Conservation (phyloP, 1,140 invertebrate species). For the Agrilus planipennis region DNA sequence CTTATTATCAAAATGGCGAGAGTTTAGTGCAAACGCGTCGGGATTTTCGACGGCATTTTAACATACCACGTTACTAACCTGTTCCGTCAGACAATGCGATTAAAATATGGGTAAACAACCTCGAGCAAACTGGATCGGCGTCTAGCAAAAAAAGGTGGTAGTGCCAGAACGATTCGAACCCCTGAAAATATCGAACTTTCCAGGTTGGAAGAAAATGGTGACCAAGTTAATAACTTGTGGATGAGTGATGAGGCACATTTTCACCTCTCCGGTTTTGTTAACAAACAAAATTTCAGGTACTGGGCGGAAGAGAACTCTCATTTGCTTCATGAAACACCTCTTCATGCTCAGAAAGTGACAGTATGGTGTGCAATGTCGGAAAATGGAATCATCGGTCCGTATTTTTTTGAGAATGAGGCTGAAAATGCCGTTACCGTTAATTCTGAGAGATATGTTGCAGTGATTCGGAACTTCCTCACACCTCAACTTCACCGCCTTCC, state of each 20-base stretch:
- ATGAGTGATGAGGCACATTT: constrained; percentile 7
- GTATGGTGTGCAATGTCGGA: constrained; percentile 12
- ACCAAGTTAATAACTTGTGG: constrained; percentile 8
- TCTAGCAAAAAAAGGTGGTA: constrained; percentile 6
- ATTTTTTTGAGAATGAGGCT: constrained; percentile 11
- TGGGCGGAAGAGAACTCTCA: constrained; percentile 9
- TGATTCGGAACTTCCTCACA: constrained; percentile 7
- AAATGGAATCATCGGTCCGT: constrained; percentile 8
- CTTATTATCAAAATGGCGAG: constrained; percentile 6
- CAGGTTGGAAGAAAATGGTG: constrained; percentile 8
- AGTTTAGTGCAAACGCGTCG: constrained; percentile 4
- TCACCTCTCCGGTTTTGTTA: constrained; percentile 6
- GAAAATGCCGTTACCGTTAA: constrained; percentile 7
- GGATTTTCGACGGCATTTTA: constrained; percentile 9
- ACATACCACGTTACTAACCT: constrained; percentile 9
- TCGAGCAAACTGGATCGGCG: constrained; percentile 9
- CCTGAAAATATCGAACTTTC: constrained; percentile 9
- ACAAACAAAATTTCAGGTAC: constrained; percentile 8
- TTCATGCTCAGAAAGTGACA: constrained; percentile 14
- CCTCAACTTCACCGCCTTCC: constrained; percentile 7
- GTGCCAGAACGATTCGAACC: constrained; percentile 3
- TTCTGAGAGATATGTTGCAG: constrained; percentile 8
- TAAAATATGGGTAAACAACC: constrained; percentile 9
- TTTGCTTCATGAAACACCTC: constrained; percentile 12
- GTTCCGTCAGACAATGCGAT: constrained; percentile 11